These are phyloP conservation scores for Bothrops jararaca DNA, from an alignment of 2,113 vertebrate genomes.

Conservation along the genomic window DNA sequence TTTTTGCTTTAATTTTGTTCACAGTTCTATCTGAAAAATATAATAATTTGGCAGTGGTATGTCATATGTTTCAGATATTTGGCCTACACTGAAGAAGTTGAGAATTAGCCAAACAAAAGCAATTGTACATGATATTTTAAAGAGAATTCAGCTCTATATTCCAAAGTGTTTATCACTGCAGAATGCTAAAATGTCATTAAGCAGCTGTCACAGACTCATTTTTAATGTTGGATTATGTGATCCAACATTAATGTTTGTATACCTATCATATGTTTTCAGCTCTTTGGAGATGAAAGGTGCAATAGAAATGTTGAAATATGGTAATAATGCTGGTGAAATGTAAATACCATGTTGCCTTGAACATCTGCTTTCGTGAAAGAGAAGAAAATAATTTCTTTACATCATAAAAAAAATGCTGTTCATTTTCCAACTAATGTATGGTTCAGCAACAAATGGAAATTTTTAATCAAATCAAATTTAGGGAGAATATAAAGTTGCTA, in stretches of 20 bases:
- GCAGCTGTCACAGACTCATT: slow-evolving; percentile 12
- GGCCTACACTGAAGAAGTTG: not conserved
- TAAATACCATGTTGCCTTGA: slow-evolving; percentile 15
- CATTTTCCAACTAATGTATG: slow-evolving; percentile 34
- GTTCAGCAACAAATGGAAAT: slow-evolving; percentile 17
- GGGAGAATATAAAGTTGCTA: slow-evolving; percentile 27
- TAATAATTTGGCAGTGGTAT: not conserved
- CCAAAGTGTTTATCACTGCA: not conserved
- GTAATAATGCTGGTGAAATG: not conserved
- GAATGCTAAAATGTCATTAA: not conserved
- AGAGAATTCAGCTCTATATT: not conserved
- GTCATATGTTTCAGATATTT: not conserved
- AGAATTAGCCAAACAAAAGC: not conserved
- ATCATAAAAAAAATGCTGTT: not conserved
- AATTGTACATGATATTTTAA: not conserved
- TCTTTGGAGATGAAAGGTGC: not conserved
- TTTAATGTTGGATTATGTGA: not conserved
- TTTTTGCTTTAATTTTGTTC: not conserved
- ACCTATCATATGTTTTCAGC: not conserved
- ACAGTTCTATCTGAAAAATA: not conserved
- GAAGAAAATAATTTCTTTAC: slow-evolving; percentile 14
- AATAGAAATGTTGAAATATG: not conserved
- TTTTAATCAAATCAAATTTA: slow-evolving; percentile 26
- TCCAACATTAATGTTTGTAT: slow-evolving; percentile 16
- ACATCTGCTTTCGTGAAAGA: slow-evolving; percentile 31